These are phyloP conservation scores for Cephus runcator DNA, from an alignment of 2,888 invertebrate species.

Conservation along the genomic window DNA sequence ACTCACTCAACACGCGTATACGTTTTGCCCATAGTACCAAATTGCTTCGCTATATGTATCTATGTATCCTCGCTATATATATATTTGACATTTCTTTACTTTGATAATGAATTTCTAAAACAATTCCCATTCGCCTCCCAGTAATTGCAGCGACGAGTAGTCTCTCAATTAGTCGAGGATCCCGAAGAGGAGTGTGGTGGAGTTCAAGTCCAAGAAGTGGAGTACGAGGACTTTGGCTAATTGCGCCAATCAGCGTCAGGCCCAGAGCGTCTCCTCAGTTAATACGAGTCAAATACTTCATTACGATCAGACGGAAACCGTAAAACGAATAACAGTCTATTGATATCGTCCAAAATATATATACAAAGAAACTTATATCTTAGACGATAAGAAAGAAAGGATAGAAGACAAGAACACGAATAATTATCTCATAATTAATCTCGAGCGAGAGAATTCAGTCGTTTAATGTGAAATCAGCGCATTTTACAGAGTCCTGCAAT, in stretches of 20 bases:
- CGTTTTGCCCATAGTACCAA: not conserved
- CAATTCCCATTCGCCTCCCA: not conserved
- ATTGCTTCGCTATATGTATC: not conserved
- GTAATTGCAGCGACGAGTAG: not conserved
- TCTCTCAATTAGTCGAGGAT: not conserved
- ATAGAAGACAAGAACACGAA: not conserved
- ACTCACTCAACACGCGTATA: not conserved
- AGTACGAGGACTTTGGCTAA: conserved; percentile 18
- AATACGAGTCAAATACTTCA: conserved; percentile 40
- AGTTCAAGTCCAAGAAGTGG: not conserved
- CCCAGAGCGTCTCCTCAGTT: conserved; percentile 31
- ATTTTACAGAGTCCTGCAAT: not conserved
- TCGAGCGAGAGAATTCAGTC: not conserved
- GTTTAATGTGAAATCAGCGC: not conserved
- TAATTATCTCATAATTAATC: not conserved
- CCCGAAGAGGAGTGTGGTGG: not conserved
- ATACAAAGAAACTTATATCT: not conserved
- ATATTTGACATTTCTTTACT: not conserved
- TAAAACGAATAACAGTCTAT: not conserved
- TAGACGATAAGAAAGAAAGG: not conserved
- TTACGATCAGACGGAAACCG: conserved; percentile 34
- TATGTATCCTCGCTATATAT: not conserved
- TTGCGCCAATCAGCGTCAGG: conserved; percentile 36
- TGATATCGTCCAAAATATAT: not conserved
- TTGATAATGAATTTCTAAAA: not conserved